Evolutionary conservation across 2,797 vertebrate genomes (phyloP), one percentile per base, ranked within the genome.

Genomic region (Falco naumanni): DNA sequence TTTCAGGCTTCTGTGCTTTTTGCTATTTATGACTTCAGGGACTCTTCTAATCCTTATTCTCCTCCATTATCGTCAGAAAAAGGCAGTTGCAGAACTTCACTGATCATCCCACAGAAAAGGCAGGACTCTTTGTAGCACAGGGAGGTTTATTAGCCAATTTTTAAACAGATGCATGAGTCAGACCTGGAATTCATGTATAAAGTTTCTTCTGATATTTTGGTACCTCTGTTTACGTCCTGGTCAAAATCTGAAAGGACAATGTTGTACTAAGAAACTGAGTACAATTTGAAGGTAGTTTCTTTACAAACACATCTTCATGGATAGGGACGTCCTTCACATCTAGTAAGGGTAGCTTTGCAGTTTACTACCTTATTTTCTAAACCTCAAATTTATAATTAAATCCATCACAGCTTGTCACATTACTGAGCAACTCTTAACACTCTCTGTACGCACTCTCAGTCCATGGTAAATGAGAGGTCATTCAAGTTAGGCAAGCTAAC

Each of bases 21-120:
- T 94, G 24, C 71, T 95, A 25, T 96, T 97, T 97, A 96, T 95
- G 84, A 93, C 50, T 81, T 84, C 90, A 79, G 87, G 53, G 90
- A 89, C 87, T 70, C 29, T 93, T 96, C 54, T 93, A 96, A 95
- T 63, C 18, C 60, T 91, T 92, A 95, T 94, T 94, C 95, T 50
- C 56, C 54, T 83, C 31, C 39, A 85, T 95, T 97, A 71, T 72
- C 91, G 65, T 71, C 69, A 97, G 65, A n/a, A 80, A 86, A 56
- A 69, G 8, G 17, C 19, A 89, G 47, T 64, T 91, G 61, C 34
- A 84, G 47, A 88, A 81, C 28, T 84, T 86, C 76, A 29, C 31
- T 88, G 43, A 77, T 84, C 59, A 48, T 84, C 29, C 20, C 47
- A 63, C 25, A 77, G 66, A 64, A 79, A 94, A 78, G 12, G 14